A percentile compares a stretch with the other conserved stretches of the same genome.
These are phyloP conservation scores for Agelastica alni DNA, from an alignment of 2,888 invertebrate genomes.

Conservation along the genomic window DNA sequence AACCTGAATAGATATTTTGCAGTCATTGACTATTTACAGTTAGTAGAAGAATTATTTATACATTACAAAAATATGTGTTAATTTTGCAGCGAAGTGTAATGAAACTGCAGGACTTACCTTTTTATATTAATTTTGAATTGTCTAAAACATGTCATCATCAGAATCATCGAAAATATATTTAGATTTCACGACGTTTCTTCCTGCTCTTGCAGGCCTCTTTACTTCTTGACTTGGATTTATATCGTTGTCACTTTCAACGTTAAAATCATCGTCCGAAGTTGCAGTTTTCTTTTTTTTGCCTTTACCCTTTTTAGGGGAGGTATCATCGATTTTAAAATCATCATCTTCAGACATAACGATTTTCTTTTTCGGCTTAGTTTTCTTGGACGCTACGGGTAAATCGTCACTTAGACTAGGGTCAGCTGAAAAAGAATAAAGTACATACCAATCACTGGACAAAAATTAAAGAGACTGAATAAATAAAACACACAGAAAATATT, in stretches of 20 bases:
- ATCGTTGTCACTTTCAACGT: constrained; percentile 11
- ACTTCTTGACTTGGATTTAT: constrained; percentile 13
- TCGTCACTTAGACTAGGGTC: no score
- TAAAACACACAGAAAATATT: no score
- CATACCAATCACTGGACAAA: no score
- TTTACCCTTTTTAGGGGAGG: constrained; percentile 8
- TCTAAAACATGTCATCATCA: constrained; percentile 28
- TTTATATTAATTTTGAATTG: constrained; percentile 1
- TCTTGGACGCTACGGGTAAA: no score
- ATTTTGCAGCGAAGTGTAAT: no score
- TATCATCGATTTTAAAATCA: constrained; percentile 7
- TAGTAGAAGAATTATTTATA: no score
- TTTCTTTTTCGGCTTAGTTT: constrained; percentile 34
- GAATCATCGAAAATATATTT: constrained; percentile 59
- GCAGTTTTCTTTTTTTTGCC: constrained; percentile 29
- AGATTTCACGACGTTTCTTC: constrained; percentile 45
- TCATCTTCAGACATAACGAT: constrained; percentile 29
- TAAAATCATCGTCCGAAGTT: constrained; percentile 28
- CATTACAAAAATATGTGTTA: no score
- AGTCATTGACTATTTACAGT: no score
- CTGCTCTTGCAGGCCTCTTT: constrained; percentile 36
- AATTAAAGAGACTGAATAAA: no score
- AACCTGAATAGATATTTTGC: no score
- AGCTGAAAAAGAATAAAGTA: no score
- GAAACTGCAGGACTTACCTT: no score